These are phyloP conservation scores for Scophthalmus maximus DNA, from an alignment of 2,113 vertebrate genomes.

Conservation along the genomic window DNA sequence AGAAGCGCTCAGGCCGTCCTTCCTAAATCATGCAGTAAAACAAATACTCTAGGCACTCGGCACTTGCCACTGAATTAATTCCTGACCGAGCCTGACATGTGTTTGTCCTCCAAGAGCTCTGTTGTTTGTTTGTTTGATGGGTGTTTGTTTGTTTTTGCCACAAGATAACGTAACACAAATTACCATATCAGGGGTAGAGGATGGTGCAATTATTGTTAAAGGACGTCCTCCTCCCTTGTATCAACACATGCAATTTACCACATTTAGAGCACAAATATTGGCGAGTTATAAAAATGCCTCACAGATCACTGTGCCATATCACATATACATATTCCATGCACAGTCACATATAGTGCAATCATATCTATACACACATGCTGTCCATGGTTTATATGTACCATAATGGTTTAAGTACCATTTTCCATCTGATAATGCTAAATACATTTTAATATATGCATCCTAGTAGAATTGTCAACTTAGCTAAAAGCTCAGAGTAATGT, in stretches of 20 bases:
- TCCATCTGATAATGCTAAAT: slow-evolving; percentile 36
- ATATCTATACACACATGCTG: not conserved
- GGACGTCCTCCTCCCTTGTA: slow-evolving; percentile 14
- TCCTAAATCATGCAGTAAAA: slow-evolving; percentile 47
- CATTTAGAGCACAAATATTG: slow-evolving; percentile 51
- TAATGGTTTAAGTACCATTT: slow-evolving; percentile 7
- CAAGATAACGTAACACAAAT: slow-evolving; percentile 53
- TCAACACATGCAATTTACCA: slow-evolving; percentile 53
- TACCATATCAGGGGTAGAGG: slow-evolving; percentile 49
- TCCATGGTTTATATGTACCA: slow-evolving; percentile 17
- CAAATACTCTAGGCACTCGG: slow-evolving; percentile 50
- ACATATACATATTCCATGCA: not conserved
- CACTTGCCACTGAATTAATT: slow-evolving; percentile 6
- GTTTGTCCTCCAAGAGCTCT: slow-evolving; percentile 54
- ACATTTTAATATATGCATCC: slow-evolving; percentile 25
- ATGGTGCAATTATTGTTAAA: slow-evolving; percentile 60
- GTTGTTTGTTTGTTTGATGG: slow-evolving; percentile 57
- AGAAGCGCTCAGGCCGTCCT: slow-evolving; percentile 19
- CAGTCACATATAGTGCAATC: not conserved
- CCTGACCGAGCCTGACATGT: slow-evolving; percentile 22
- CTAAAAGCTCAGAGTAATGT: slow-evolving; percentile 24
- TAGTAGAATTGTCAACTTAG: not conserved
- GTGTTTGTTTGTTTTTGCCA: slow-evolving; percentile 62
- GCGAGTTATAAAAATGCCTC: slow-evolving; percentile 44
- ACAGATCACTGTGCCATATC: slow-evolving; percentile 7